Conservation (phyloP, 2,888 invertebrate species). For the Aleiodes alternator region DNA sequence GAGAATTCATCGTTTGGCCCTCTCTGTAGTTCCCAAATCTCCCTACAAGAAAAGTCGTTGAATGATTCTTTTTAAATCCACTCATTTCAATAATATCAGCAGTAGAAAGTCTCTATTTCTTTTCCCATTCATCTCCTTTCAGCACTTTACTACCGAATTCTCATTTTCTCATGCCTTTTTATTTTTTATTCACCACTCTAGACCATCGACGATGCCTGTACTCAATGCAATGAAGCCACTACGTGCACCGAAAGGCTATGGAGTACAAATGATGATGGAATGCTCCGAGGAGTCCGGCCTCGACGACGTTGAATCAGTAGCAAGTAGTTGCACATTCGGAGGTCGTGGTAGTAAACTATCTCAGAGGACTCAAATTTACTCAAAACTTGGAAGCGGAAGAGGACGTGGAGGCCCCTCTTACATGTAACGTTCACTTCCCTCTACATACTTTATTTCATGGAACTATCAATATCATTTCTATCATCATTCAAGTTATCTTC, state of each 20-base stretch:
- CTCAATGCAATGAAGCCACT: not conserved
- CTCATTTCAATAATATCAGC: too few relatives aligned
- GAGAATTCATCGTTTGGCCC: too few relatives aligned
- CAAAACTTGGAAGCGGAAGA: constrained; percentile 41
- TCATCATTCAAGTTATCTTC: not conserved
- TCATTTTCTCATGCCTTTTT: not conserved
- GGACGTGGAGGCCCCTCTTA: constrained; percentile 14
- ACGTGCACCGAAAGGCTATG: constrained; percentile 45
- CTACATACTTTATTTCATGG: not conserved
- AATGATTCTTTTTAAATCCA: too few relatives aligned
- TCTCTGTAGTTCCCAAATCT: too few relatives aligned
- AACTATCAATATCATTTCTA: not conserved
- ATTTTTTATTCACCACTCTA: not conserved
- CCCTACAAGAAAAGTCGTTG: too few relatives aligned
- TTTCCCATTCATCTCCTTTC: too few relatives aligned
- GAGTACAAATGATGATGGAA: constrained; percentile 50
- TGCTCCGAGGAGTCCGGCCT: constrained; percentile 38
- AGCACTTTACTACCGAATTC: not conserved
- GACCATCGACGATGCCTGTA: not conserved
- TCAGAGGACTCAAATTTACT: not conserved
- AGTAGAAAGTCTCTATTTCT: not conserved
- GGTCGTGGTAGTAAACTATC: constrained; percentile 48
- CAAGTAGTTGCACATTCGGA: constrained; percentile 36
- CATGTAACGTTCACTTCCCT: not conserved
- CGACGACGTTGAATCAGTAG: constrained; percentile 54